Percentiles rank a stretch among this genome's conserved stretches.
phyloP scores from a whole-genome alignment of 2,797 vertebrate genomes.

The Parambassis ranga region DNA sequence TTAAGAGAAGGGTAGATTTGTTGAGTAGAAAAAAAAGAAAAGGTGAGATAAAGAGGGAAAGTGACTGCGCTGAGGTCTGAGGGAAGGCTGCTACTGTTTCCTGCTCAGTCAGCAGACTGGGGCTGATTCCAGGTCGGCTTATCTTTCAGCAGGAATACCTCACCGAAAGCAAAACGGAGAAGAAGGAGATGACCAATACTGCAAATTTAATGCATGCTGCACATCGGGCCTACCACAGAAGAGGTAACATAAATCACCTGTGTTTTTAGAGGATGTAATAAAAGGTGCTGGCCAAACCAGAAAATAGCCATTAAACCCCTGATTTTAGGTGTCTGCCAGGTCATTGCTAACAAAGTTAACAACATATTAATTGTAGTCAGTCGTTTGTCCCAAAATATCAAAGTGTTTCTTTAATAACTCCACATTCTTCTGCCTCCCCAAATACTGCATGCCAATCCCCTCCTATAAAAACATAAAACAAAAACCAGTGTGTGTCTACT shows the following conservation, averaged over 20 bases:
- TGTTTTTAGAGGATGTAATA: background rate
- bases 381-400: background rate
- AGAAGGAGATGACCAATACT: slow-evolving; percentile 6
- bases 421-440: background rate
- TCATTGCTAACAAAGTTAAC: too few species aligned
- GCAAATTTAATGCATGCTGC: slow-evolving; percentile 14
- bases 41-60: slow-evolving; percentile 31
- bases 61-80: background rate
- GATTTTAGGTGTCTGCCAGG: too few species aligned
- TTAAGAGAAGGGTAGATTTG: slow-evolving; percentile 20
- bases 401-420: background rate
- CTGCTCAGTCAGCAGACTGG: slow-evolving; percentile 66
- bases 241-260: background rate
- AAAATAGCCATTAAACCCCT: too few species aligned
- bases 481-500: background rate
- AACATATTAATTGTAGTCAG: too few species aligned
- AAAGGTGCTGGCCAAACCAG: too few species aligned
- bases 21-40: slow-evolving; percentile 18
- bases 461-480: background rate
- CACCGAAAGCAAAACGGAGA: slow-evolving; percentile 27
- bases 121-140: slow-evolving; percentile 55
- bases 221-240: background rate
- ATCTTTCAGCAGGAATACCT: slow-evolving; percentile 66
- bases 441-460: background rate
- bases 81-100: slow-evolving; percentile 35